phyloP scores from a whole-genome alignment of 2,888 invertebrate species.

The Osedax fenrisi region DNA sequence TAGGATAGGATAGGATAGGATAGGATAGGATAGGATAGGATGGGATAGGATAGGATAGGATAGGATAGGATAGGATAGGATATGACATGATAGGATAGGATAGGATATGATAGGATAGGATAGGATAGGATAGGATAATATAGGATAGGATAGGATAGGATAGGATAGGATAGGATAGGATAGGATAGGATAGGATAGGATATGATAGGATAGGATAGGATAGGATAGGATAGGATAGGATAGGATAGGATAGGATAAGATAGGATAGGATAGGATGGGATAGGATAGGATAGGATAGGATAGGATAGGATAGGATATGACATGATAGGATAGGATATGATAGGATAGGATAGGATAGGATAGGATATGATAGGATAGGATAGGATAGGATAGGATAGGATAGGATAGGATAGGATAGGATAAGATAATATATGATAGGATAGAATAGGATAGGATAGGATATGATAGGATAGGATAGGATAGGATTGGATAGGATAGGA shows the following conservation, averaged over 20 bases:
- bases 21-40: slow-evolving; percentile 25
- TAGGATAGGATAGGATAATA: too few species aligned
- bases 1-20: slow-evolving; percentile 17
- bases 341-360: too few species aligned
- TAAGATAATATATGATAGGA: too few species aligned
- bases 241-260: slow-evolving; percentile 23
- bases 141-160: slow-evolving; percentile 21
- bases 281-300: slow-evolving; percentile 29
- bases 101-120: too few species aligned
- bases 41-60: slow-evolving; percentile 28
- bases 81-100: too few species aligned
- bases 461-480: neutral
- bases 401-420: neutral
- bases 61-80: too few species aligned
- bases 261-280: slow-evolving; percentile 27
- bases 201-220: slow-evolving; percentile 24
- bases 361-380: slow-evolving; percentile 24
- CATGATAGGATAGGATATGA: too few species aligned
- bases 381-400: slow-evolving; percentile 27
- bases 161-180: slow-evolving; percentile 19
- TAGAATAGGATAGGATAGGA: too few species aligned
- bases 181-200: neutral
- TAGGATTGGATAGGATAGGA: neutral
- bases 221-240: slow-evolving; percentile 19
- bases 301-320: too few species aligned